Conservation (phyloP, 2,113 vertebrate species). For the Colistium nudipinnis region DNA sequence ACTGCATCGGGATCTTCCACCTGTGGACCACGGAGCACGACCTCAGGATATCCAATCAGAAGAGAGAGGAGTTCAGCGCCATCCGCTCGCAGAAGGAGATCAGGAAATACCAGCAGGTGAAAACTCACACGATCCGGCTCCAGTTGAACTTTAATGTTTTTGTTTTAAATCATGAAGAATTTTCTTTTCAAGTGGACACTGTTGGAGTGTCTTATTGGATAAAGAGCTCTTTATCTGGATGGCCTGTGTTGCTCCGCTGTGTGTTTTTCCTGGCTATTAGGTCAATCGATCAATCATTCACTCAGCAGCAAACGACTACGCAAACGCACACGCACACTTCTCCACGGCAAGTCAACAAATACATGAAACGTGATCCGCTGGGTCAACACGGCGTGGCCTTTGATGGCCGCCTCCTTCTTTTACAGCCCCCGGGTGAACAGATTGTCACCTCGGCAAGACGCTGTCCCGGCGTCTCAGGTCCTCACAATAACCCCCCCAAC, state of each 20-base stretch:
- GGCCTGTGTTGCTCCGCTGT: conserved; percentile 30
- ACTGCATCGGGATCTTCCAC: conserved; percentile 86
- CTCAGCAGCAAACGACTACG: conserved; percentile 40
- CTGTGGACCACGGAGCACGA: conserved; percentile 84
- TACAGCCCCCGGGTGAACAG: conserved; percentile 17
- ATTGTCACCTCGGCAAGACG: not conserved
- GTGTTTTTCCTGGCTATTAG: conserved; percentile 32
- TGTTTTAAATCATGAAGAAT: no score
- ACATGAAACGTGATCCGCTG: conserved; percentile 33
- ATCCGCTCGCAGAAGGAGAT: conserved; percentile 83
- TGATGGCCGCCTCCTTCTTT: conserved; percentile 20
- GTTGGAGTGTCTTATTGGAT: not conserved
- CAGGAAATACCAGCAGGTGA: conserved; percentile 88
- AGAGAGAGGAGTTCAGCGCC: conserved; percentile 84
- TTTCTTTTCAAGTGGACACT: not conserved
- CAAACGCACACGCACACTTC: conserved; percentile 26
- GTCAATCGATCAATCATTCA: conserved; percentile 73
- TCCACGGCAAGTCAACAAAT: conserved; percentile 55
- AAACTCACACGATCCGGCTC: not conserved
- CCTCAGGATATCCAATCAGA: conserved; percentile 82
- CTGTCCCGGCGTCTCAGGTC: no score
- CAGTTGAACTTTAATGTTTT: not conserved
- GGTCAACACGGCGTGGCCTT: conserved; percentile 33
- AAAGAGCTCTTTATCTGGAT: conserved; percentile 10
- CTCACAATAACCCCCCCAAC: not conserved